These are phyloP conservation scores for Brachyistius frenatus DNA, from an alignment of 2,113 vertebrate species.

Conservation along the genomic window DNA sequence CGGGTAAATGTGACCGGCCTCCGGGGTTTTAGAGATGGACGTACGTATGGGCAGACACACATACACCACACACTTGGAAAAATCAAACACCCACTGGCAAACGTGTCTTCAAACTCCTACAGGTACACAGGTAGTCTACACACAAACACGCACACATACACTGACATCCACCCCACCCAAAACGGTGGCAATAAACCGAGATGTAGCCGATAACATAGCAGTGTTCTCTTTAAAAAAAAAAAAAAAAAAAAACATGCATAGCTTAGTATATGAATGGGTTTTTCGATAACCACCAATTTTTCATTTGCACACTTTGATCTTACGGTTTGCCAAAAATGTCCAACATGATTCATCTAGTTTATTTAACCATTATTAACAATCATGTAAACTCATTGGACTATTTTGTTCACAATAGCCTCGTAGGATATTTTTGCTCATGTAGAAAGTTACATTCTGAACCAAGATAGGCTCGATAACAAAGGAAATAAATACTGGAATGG, in stretches of 20 bases:
- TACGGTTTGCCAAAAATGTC: conserved; percentile 45
- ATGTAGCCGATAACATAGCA: conserved; percentile 64
- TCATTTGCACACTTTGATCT: conserved; percentile 51
- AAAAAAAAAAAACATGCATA: conserved; percentile 82
- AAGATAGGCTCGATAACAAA: conserved; percentile 87
- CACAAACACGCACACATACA: conserved; percentile 26
- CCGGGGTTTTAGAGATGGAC: conserved; percentile 57
- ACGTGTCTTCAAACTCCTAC: conserved; percentile 35
- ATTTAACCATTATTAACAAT: conserved; percentile 76
- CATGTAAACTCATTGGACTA: conserved; percentile 71
- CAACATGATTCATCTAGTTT: conserved; percentile 43
- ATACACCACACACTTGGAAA: conserved; percentile 37
- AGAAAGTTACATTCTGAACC: conserved; percentile 99
- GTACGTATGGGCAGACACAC: conserved; percentile 26
- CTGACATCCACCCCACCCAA: conserved; percentile 71
- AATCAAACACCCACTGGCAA: conserved; percentile 49
- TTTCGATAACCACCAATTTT: conserved; percentile 51
- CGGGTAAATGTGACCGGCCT: conserved; percentile 61
- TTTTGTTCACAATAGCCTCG: conserved; percentile 86
- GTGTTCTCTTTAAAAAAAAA: conserved; percentile 54
- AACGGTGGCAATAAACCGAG: conserved; percentile 77
- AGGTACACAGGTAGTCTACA: conserved; percentile 46
- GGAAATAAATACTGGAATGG: conserved; percentile 97
- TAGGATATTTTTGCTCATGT: conserved; percentile 90
- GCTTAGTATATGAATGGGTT: conserved; percentile 76